Evolutionary conservation across 2,888 invertebrate species (phyloP), one percentile per base, ranked within the genome.

Genomic region (Onthophagus sagittarius): DNA sequence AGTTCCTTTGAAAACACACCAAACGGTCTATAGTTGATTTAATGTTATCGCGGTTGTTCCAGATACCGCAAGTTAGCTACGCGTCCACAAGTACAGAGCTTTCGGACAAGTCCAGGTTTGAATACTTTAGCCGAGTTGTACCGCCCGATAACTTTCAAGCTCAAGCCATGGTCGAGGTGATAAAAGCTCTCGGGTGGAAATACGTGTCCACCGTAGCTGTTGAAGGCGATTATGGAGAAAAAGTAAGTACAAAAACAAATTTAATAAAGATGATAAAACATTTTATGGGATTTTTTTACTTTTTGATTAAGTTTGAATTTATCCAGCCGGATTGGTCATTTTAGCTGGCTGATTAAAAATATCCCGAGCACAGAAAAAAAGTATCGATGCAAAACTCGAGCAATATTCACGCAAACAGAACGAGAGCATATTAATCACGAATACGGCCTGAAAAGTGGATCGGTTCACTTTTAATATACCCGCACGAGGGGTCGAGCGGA

Each of bases 201-300:
- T 94, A 92, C 82, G 92, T 93, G 2, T 92, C 92, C 14, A 93
- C 93, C 0, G 89, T 94, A 5, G 92, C 92, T 15, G 92, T 92
- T 62, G 92, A 92, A 79, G 93, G 93, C 11, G 92, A 92, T 79
- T 93, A 93, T 80, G 93, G 93, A 1, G 91, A 92, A 82, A 89
- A 89, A 84, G 91, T 90, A 79, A 87, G 82, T 77, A 64, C 2
- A 53, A 53, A 11, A 11, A 23, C 23, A 23, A 23, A n/a, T n/a
- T n/a, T n/a, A n/a, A n/a, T n/a, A n/a, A n/a, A n/a, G n/a, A n/a
- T n/a, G n/a, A n/a, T n/a, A n/a, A n/a, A n/a, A n/a, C n/a, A n/a
- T n/a, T n/a, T n/a, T n/a, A n/a, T n/a, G n/a, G n/a, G n/a, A n/a
- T n/a, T n/a, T n/a, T n/a, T n/a, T n/a, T n/a, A n/a, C n/a, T n/a